A percentile compares a stretch with the other conserved stretches of the same genome.
These are phyloP conservation scores for Heliconius congener DNA, from an alignment of 1,140 invertebrate genomes.

Conservation along the genomic window DNA sequence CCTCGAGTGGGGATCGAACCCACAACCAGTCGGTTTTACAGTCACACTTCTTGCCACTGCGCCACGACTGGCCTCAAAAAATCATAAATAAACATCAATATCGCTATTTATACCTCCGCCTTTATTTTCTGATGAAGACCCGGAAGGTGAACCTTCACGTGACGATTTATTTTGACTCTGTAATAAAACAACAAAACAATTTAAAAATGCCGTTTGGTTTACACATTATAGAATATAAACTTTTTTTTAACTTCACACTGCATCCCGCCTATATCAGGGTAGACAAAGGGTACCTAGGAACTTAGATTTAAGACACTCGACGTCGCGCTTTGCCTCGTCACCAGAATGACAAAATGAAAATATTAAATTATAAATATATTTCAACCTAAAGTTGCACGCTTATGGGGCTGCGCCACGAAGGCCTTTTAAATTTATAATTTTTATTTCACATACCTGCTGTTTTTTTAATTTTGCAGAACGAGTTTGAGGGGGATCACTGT, in stretches of 20 bases:
- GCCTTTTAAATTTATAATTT: not conserved
- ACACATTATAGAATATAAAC: not conserved
- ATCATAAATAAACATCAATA: no score
- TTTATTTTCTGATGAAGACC: constrained; percentile 70
- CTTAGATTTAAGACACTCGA: no score
- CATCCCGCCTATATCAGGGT: no score
- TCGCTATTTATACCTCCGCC: constrained; percentile 31
- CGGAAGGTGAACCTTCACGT: constrained; percentile 71
- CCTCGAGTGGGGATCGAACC: no score
- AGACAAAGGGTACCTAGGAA: no score
- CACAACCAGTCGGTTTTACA: no score
- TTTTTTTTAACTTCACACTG: not conserved
- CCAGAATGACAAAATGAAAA: not conserved
- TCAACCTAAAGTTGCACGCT: not conserved
- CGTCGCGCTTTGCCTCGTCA: not conserved
- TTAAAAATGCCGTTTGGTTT: not conserved
- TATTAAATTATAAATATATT: no score
- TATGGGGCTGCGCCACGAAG: not conserved
- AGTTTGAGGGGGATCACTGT: constrained; percentile 76
- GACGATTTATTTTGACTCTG: constrained; percentile 68
- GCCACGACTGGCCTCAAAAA: no score
- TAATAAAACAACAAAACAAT: constrained; percentile 32
- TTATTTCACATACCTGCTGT: constrained; percentile 59
- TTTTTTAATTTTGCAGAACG: constrained; percentile 73
- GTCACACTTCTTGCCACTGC: no score